These are phyloP conservation scores for Lasioglossum lativentre DNA, from an alignment of 2,888 invertebrate genomes.

Conservation along the genomic window DNA sequence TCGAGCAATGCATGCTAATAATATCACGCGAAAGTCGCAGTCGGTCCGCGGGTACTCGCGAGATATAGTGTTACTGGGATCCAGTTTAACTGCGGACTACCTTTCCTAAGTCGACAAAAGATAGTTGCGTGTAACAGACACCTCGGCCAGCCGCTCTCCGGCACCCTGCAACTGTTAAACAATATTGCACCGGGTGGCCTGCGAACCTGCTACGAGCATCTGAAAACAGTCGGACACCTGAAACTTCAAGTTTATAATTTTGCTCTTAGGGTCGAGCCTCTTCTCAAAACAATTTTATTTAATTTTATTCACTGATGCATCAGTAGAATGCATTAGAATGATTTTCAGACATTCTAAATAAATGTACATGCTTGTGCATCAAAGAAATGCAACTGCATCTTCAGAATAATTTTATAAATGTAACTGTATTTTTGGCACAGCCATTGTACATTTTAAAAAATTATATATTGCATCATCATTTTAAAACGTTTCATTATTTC, in stretches of 20 bases:
- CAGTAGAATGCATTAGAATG: too few relatives aligned
- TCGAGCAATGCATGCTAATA: constrained; percentile 55
- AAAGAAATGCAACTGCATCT: background rate
- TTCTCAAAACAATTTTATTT: background rate
- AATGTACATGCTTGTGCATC: too few relatives aligned
- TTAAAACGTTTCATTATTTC: background rate
- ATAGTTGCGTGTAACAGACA: background rate
- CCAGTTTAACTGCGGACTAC: constrained; percentile 30
- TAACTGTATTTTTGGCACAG: background rate
- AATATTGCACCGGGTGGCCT: background rate
- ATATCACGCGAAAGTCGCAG: constrained; percentile 42
- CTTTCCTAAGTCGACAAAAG: constrained; percentile 15
- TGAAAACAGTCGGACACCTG: background rate
- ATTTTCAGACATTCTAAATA: too few relatives aligned
- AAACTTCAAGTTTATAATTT: background rate
- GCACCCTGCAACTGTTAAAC: background rate
- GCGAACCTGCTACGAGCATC: background rate
- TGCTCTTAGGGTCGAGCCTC: background rate
- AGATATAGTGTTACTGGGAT: constrained; percentile 35
- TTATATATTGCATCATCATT: background rate
- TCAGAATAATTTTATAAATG: background rate
- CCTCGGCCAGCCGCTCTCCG: background rate
- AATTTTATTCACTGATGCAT: background rate
- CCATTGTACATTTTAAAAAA: background rate
- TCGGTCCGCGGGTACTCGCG: constrained; percentile 19